These are phyloP conservation scores for Ia io DNA, from an alignment of 2,113 vertebrate species.

Conservation along the genomic window DNA sequence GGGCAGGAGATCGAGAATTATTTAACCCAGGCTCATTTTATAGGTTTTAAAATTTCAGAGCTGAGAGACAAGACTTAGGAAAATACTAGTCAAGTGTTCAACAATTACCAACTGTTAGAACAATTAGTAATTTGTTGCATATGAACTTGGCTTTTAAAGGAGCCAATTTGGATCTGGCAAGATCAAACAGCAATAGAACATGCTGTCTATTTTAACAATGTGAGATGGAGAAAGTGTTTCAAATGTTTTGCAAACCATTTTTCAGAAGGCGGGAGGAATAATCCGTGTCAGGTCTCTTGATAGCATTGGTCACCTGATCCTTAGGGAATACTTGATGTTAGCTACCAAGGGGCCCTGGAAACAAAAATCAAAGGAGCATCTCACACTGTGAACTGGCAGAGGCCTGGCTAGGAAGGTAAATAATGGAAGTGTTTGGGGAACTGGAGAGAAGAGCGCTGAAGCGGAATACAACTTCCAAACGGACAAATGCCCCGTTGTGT, in stretches of 20 bases:
- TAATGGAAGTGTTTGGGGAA: neutral
- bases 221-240: neutral
- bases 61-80: neutral
- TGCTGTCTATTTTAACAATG: neutral
- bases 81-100: neutral
- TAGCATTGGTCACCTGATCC: neutral
- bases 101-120: neutral
- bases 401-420: too few species aligned
- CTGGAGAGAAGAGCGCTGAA: neutral
- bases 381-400: neutral
- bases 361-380: neutral
- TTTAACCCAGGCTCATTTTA: neutral
- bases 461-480: rapidly evolving
- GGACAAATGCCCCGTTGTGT: rapidly evolving
- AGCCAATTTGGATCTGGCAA: neutral
- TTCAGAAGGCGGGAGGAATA: neutral
- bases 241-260: neutral
- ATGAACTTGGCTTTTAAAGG: neutral
- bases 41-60: neutral
- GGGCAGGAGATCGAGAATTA: neutral
- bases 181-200: neutral
- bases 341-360: neutral
- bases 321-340: neutral
- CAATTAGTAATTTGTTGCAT: neutral
- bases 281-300: neutral